These are phyloP conservation scores for Paedocypris sp. DNA, from an alignment of 2,113 vertebrate genomes.

Conservation along the genomic window DNA sequence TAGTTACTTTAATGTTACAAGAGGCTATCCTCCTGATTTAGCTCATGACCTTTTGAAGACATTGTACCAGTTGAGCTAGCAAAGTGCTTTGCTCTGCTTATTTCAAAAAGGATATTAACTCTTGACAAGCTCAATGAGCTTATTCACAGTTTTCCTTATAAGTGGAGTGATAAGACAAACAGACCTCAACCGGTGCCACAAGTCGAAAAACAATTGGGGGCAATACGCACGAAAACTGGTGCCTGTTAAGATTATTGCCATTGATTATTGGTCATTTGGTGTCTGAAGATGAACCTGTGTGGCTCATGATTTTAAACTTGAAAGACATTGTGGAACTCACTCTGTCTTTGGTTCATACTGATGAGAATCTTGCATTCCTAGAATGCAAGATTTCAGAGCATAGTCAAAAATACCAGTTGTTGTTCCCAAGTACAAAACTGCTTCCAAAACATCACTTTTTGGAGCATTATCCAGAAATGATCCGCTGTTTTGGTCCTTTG, in stretches of 20 bases:
- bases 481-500: constrained; percentile 9
- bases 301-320: constrained; percentile 1
- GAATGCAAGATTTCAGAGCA: constrained; percentile 19
- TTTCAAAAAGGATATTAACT: neutral
- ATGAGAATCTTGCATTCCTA: constrained; percentile 11
- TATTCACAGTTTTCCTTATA: constrained; percentile 19
- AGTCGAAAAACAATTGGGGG: neutral
- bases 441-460: constrained; percentile 18
- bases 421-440: neutral
- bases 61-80: constrained; percentile 17
- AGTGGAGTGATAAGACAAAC: constrained; percentile 16
- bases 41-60: neutral
- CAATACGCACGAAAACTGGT: constrained; percentile 20
- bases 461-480: constrained; percentile 21
- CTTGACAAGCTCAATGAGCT: constrained; percentile 5
- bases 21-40: constrained; percentile 19
- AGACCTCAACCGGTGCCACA: neutral
- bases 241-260: neutral
- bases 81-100: constrained; percentile 16
- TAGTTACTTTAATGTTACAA: neutral
- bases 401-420: neutral
- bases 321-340: constrained; percentile 24
- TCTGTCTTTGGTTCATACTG: neutral
- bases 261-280: constrained; percentile 10
- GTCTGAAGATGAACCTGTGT: constrained; percentile 13